These are phyloP conservation scores for Pogona vitticeps DNA, from an alignment of 2,113 vertebrate species.

Conservation along the genomic window DNA sequence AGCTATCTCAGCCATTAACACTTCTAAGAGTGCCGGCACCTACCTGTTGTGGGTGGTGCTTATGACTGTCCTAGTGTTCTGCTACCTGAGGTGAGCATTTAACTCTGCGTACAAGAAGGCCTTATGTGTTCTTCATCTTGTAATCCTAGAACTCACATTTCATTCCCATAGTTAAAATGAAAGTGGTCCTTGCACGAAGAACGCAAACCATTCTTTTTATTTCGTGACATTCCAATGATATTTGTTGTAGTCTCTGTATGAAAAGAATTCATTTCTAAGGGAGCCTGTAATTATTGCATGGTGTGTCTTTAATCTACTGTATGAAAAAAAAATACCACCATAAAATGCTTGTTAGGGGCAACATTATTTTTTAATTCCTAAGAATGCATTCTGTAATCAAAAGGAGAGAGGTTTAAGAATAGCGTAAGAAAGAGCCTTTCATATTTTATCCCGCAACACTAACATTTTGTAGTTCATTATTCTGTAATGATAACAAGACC, in stretches of 20 bases:
- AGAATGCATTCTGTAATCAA: conserved; percentile 7
- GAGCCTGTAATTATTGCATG: conserved; percentile 6
- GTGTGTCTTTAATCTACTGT: neutral
- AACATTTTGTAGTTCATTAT: conserved; percentile 13
- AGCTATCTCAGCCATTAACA: no score
- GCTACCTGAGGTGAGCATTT: no score
- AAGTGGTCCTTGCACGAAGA: neutral
- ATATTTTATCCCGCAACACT: neutral
- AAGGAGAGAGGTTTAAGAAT: neutral
- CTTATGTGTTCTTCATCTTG: no score
- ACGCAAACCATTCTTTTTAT: neutral
- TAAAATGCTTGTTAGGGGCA: conserved; percentile 2
- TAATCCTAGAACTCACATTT: no score
- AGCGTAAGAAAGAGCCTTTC: neutral
- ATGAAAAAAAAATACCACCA: neutral
- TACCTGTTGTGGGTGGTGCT: no score
- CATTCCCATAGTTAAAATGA: neutral
- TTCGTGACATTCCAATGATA: conserved; percentile 13
- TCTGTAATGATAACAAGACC: neutral
- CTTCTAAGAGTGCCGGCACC: no score
- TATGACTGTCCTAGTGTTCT: no score
- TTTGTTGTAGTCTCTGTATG: neutral
- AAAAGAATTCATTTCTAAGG: conserved; percentile 16
- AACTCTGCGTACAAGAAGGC: no score
- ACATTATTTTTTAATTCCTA: neutral